phyloP scores from a whole-genome alignment of 2,797 vertebrate species.

The Lithobates pipiens region DNA sequence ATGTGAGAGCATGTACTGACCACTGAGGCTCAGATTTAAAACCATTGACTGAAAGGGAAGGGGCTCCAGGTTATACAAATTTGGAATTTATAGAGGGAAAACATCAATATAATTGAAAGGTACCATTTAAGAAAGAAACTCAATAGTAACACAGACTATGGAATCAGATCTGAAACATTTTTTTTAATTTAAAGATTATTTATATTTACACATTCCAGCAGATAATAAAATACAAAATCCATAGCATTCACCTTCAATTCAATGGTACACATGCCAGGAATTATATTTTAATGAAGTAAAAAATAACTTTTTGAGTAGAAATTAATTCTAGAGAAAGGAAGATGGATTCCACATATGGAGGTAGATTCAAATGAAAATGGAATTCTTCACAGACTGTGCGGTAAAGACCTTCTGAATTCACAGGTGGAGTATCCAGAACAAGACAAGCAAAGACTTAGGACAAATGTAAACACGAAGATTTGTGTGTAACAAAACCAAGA shows the following conservation, averaged over 20 bases:
- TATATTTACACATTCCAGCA: constrained; percentile 2
- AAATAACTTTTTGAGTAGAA: neutral
- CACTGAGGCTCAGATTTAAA: no score
- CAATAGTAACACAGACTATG: no score
- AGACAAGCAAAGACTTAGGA: neutral
- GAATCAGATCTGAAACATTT: neutral
- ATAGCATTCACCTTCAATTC: constrained; percentile 14
- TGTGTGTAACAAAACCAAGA: neutral
- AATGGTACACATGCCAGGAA: constrained; percentile 31
- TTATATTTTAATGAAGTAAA: neutral
- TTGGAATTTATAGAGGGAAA: no score
- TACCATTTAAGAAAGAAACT: no score
- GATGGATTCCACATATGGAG: neutral
- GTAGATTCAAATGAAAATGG: neutral
- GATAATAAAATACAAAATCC: constrained; percentile 17
- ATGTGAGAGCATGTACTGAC: no score
- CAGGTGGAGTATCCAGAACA: neutral
- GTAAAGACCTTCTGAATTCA: neutral
- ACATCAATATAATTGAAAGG: no score
- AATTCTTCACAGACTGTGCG: neutral
- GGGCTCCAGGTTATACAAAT: no score
- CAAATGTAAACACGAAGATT: neutral
- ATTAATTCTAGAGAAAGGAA: neutral
- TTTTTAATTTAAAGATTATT: neutral
- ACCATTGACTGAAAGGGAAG: no score